These are phyloP conservation scores for Hemiscyllium ocellatum DNA, from an alignment of 2,113 vertebrate genomes.

Conservation along the genomic window DNA sequence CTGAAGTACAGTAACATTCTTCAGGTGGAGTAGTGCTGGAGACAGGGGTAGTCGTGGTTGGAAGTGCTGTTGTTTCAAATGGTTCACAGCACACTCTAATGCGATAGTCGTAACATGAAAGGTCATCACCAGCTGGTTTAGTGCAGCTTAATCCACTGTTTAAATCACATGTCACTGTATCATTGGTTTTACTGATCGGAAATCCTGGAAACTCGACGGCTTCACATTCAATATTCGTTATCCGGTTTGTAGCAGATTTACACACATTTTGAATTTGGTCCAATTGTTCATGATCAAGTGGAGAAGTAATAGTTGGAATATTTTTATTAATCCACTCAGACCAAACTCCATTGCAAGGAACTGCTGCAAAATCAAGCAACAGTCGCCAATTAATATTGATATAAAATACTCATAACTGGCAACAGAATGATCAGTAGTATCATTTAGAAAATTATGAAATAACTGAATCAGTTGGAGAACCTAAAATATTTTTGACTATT, in stretches of 20 bases:
- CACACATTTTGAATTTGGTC: too few relatives aligned
- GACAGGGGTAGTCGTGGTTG: neutral
- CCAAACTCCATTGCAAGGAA: neutral
- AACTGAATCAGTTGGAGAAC: neutral
- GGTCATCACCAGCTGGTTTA: neutral
- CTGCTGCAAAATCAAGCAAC: neutral
- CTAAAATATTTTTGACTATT: neutral
- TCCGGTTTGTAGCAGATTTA: neutral
- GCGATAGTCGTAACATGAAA: neutral
- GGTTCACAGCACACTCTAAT: constrained; percentile 16
- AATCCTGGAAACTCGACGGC: neutral
- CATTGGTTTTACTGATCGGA: neutral
- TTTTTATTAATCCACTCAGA: neutral
- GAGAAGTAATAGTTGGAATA: too few relatives aligned
- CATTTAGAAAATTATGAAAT: neutral
- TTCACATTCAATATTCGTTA: constrained; percentile 1
- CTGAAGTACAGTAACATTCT: constrained; percentile 8
- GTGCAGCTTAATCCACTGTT: neutral
- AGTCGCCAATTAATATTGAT: neutral
- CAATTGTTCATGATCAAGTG: too few relatives aligned
- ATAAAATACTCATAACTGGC: neutral
- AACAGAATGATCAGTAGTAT: constrained; percentile 53
- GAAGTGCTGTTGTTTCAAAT: neutral
- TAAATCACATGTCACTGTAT: neutral
- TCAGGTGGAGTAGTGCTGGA: neutral